These are phyloP conservation scores for Bruchidius siliquastri DNA, from an alignment of 2,888 invertebrate species.

Conservation along the genomic window DNA sequence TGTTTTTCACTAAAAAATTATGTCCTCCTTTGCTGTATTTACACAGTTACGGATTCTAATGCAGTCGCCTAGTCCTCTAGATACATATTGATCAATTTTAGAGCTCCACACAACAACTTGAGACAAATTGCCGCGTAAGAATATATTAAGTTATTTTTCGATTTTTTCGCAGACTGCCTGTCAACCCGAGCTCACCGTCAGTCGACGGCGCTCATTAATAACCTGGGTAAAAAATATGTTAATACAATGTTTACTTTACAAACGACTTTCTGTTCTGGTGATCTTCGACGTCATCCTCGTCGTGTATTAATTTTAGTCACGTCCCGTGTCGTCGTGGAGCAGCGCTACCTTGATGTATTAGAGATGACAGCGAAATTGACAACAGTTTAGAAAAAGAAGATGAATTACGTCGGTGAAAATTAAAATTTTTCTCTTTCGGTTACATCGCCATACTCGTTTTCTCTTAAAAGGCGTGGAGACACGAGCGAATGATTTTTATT, in stretches of 20 bases:
- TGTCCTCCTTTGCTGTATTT: no score
- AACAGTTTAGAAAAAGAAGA: slow-evolving; percentile 45
- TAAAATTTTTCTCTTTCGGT: slow-evolving; percentile 35
- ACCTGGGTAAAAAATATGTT: slow-evolving; percentile 25
- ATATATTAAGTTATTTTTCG: not conserved
- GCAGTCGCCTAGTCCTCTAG: no score
- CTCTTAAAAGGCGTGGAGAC: slow-evolving; percentile 16
- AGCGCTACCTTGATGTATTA: slow-evolving; percentile 47
- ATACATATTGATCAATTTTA: not conserved
- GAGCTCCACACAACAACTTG: not conserved
- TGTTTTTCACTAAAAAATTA: no score
- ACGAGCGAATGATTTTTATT: not conserved
- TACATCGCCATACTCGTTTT: slow-evolving; percentile 29
- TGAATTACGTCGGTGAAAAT: slow-evolving; percentile 43
- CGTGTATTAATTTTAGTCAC: slow-evolving; percentile 46
- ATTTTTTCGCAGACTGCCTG: slow-evolving; percentile 1
- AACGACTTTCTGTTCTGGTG: slow-evolving; percentile 32
- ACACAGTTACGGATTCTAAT: no score
- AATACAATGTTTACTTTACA: slow-evolving; percentile 37
- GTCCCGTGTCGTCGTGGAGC: slow-evolving; percentile 31
- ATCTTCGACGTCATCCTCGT: slow-evolving; percentile 32
- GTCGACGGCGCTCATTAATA: slow-evolving; percentile 14
- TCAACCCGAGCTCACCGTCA: slow-evolving; percentile 7
- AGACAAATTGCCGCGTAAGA: not conserved
- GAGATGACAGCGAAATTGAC: slow-evolving; percentile 48